Percentiles rank a stretch among this genome's conserved stretches.
Evolutionary conservation across 1,140 invertebrate species (phyloP).

Genomic region (Nasonia giraulti): DNA sequence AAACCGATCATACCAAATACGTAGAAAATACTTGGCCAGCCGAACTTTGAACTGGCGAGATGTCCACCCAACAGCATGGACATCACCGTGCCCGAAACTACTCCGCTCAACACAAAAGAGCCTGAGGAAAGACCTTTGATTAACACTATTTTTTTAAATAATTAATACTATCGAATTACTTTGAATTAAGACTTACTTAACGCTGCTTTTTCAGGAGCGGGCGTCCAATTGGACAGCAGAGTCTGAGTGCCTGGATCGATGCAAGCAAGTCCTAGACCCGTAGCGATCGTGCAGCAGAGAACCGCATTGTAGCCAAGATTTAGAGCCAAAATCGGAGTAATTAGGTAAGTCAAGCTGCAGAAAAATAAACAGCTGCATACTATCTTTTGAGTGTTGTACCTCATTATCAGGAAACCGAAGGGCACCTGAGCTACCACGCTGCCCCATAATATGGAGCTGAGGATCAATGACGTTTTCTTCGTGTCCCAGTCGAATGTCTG

Average conservation of each 20-base stretch:
- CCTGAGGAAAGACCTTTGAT: neutral
- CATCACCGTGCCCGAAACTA: neutral
- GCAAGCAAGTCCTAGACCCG: neutral
- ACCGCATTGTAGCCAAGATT: neutral
- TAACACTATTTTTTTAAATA: neutral
- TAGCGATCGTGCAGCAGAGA: neutral
- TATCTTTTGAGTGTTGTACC: neutral
- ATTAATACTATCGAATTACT: neutral
- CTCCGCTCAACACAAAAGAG: neutral
- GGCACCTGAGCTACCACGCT: neutral
- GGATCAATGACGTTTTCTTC: neutral
- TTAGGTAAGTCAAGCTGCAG: neutral
- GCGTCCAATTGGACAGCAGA: neutral
- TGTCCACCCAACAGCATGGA: neutral
- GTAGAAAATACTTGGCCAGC: conserved; percentile 25
- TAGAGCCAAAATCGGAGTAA: neutral
- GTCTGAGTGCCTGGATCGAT: neutral
- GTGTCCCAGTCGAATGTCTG: neutral
- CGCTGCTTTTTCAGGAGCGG: neutral
- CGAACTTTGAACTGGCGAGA: neutral
- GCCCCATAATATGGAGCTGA: neutral
- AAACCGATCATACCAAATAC: neutral
- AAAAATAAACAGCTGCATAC: neutral
- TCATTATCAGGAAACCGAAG: neutral
- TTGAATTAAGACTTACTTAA: neutral